Evolutionary conservation across 2,113 vertebrate species (phyloP).

Genomic region (Lamprotornis superbus): DNA sequence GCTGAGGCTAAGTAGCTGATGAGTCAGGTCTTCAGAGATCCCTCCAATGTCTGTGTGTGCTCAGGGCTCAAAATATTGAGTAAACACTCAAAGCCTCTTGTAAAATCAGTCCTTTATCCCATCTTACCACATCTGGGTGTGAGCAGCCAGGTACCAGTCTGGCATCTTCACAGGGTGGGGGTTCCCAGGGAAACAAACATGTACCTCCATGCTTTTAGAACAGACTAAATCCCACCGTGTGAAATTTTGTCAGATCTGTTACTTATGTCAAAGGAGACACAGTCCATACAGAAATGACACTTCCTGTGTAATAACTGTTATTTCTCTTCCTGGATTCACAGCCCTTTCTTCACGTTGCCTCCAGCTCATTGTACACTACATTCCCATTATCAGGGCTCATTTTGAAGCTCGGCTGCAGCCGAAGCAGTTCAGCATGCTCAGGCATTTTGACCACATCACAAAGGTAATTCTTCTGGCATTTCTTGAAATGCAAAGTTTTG

Average conservation of each 20-base stretch:
- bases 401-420: conserved; percentile 93
- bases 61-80: not conserved
- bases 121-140: not conserved
- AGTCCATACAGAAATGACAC: not conserved
- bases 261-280: not conserved
- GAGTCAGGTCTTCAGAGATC: not conserved
- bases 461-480: conserved; percentile 81
- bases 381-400: conserved; percentile 92
- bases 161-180: not conserved
- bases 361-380: conserved; percentile 96
- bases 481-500: conserved; percentile 8
- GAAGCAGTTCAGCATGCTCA: conserved; percentile 92
- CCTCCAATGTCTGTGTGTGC: not conserved
- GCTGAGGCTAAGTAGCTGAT: not conserved
- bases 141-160: not conserved
- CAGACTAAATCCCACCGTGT: not conserved
- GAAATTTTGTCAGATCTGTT: not conserved
- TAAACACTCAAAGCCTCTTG: not conserved
- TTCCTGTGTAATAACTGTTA: not conserved
- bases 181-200: not conserved
- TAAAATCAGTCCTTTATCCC: not conserved
- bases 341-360: conserved; percentile 94
- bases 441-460: conserved; percentile 97
- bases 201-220: not conserved
- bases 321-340: conserved; percentile 59